Conservation (phyloP, 2,797 vertebrate species). For the Propithecus deckenii region DNA sequence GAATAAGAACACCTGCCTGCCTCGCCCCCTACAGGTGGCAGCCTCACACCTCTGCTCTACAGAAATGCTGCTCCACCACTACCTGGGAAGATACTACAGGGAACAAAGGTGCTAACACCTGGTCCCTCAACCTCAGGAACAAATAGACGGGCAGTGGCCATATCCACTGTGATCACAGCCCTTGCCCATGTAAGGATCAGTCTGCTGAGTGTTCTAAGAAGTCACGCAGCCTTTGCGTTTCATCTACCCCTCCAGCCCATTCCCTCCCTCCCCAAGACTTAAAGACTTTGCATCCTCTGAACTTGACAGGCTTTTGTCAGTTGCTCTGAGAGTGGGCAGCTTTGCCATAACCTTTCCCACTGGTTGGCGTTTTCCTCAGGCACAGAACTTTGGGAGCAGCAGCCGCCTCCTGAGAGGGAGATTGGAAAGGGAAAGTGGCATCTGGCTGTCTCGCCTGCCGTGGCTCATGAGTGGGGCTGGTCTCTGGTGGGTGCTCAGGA, state of each 20-base stretch:
- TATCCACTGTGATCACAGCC: not conserved
- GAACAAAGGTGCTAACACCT: not conserved
- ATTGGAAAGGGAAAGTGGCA: not conserved
- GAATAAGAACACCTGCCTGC: not conserved
- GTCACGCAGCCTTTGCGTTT: not conserved
- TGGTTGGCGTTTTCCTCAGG: conserved; percentile 47
- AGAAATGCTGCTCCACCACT: not conserved
- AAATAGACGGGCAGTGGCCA: not conserved
- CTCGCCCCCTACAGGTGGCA: not conserved
- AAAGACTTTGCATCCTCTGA: not conserved
- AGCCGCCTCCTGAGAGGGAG: conserved; percentile 11
- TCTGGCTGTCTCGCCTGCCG: conserved; percentile 3
- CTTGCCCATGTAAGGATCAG: not conserved
- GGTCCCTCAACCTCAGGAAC: not conserved
- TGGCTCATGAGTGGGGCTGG: not conserved
- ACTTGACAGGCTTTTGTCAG: conserved; percentile 45
- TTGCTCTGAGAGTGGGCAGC: conserved; percentile 51
- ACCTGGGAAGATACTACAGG: not conserved
- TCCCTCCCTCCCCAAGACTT: not conserved
- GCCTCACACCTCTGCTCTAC: not conserved
- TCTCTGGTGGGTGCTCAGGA: not conserved
- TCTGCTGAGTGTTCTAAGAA: not conserved
- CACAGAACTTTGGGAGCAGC: conserved; percentile 10
- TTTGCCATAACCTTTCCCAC: conserved; percentile 59
- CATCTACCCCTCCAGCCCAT: not conserved